Conservation (phyloP, 2,888 invertebrate species). For the Doris montereyensis region DNA sequence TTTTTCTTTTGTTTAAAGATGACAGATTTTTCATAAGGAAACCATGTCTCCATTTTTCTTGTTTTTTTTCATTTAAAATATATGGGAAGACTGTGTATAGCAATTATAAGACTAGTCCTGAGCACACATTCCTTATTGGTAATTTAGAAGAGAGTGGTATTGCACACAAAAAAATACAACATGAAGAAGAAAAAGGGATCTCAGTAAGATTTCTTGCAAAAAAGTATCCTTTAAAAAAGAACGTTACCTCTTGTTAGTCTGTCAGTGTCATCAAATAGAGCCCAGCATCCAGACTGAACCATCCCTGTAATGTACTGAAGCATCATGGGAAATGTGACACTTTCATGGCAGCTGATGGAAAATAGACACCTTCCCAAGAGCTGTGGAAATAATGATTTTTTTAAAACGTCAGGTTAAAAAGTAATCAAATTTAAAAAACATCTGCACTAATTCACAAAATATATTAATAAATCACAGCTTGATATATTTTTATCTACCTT, state of each 20-base stretch:
- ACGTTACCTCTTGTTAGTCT: constrained; percentile 68
- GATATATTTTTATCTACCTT: neutral
- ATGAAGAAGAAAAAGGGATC: too few species aligned
- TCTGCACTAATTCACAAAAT: neutral
- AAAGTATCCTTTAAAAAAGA: too few species aligned
- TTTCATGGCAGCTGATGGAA: constrained; percentile 63
- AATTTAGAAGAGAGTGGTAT: too few species aligned
- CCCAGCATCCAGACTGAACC: constrained; percentile 70
- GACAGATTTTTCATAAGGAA: too few species aligned
- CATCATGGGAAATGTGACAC: constrained; percentile 62
- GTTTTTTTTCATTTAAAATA: too few species aligned
- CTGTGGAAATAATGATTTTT: constrained; percentile 57
- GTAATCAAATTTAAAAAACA: neutral
- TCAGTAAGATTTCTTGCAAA: too few species aligned
- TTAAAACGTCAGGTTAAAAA: neutral
- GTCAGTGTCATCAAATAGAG: constrained; percentile 68
- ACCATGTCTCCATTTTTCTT: too few species aligned
- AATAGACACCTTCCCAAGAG: constrained; percentile 66
- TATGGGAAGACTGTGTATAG: too few species aligned
- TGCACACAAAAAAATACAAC: too few species aligned
- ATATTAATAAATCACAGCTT: neutral
- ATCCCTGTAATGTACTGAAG: constrained; percentile 68
- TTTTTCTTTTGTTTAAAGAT: too few species aligned
- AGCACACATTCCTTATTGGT: too few species aligned
- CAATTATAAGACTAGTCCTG: too few species aligned